Base-by-base conservation (phyloP, 92 coral and sea anemone genomes). In the Actinernus sp. region DNA sequence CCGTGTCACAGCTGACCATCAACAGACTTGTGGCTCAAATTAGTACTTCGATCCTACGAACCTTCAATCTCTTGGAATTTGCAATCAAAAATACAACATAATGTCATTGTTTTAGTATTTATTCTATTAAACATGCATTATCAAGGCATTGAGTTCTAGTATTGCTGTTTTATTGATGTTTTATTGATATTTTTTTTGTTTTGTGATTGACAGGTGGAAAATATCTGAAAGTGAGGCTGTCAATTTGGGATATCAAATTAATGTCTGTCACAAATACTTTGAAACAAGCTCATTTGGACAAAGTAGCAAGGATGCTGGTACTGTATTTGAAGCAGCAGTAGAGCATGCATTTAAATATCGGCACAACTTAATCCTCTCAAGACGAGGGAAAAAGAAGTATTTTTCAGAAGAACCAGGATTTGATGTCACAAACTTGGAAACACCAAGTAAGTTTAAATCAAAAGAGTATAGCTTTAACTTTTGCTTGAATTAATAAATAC, bases 261-360 rank as follows among this genome's bases (percentile, higher is more conserved):
- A 39, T 21, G 31, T 2, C 7, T 1, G 12, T 7, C 1, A 3
- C 23, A 20, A 14, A 10, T 60, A 60, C 33, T 3, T 63, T 3
- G 70, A 63, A 24, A 41, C 23, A 3, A 46, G 56, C 40, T 68
- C 40, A 6, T 13, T 3, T 14, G 38, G 55, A 12, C 21, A 12
- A 45, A 45, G 22, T 12, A 13, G 29, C 20, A 32, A 30, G 24
- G 12, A 24, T n/a, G 55, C 57, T 22, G 7, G 4, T 14, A 31
- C 54, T 8, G n/a, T 68, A 24, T 84, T 88, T 31, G 86, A 57
- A 13, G 26, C 60, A 5, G 95, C 95, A 26, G 91, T 88, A 1
- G 16, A 61, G 17, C 65, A 73, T 10, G 87, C 87, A n/a, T 49
- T 76, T 21, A 19, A 37, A 18, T 46, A 40, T 48, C 58, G 40